Evolutionary conservation across 2,888 invertebrate genomes (phyloP).

Genomic region (Heliconius hortense): DNA sequence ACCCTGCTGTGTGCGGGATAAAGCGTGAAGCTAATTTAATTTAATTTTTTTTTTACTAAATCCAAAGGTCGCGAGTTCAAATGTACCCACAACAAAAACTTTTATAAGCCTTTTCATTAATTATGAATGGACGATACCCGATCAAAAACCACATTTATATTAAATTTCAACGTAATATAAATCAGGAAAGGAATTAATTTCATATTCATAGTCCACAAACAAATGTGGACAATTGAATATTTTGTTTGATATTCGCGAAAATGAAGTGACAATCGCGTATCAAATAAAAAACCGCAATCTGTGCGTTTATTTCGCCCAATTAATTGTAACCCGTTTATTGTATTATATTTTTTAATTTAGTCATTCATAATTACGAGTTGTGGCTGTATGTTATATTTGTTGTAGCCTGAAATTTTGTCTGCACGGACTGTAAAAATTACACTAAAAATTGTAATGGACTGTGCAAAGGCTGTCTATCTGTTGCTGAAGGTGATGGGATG

Average conservation of each 20-base stretch:
- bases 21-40: too few relatives aligned
- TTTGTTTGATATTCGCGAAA: constrained; percentile 10
- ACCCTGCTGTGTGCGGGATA: too few relatives aligned
- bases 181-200: constrained; percentile 1
- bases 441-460: too few relatives aligned
- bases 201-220: neutral
- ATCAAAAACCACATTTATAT: constrained; percentile 7
- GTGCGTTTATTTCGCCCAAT: neutral
- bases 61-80: neutral
- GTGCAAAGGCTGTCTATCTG: too few relatives aligned
- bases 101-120: neutral
- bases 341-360: constrained; percentile 3
- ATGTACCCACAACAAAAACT: neutral
- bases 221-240: neutral
- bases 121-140: neutral
- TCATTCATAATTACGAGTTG: neutral
- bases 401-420: neutral
- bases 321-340: neutral
- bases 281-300: constrained; percentile 19
- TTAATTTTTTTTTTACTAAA: too few relatives aligned
- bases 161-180: neutral
- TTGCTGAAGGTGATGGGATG: too few relatives aligned
- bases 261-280: constrained; percentile 15
- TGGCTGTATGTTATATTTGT: neutral
- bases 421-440: neutral